Percentiles rank a stretch among this genome's conserved stretches.
Evolutionary conservation across 2,888 invertebrate genomes (phyloP).

Genomic region (Dynastes maya): DNA sequence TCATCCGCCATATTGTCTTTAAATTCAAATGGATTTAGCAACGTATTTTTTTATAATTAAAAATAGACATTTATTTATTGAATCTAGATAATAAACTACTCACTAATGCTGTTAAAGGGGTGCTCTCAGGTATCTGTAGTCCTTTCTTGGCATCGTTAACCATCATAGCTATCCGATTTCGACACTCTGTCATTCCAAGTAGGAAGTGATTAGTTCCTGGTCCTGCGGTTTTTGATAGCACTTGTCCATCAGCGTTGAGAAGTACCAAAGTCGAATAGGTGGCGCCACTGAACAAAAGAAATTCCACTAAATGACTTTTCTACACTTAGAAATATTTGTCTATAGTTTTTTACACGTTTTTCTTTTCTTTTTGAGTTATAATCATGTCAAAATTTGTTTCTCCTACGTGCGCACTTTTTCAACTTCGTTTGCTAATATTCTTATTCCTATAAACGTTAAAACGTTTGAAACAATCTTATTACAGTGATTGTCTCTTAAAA

Average conservation of each 20-base stretch:
- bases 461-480: too few species aligned
- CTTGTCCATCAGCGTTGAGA: slow-evolving; percentile 80
- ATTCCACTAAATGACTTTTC: background rate
- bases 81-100: slow-evolving; percentile 61
- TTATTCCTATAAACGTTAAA: too few species aligned
- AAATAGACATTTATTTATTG: too few species aligned
- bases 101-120: slow-evolving; percentile 80
- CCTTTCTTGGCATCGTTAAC: slow-evolving; percentile 78
- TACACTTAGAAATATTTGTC: background rate
- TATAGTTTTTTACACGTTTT: too few species aligned
- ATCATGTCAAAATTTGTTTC: too few species aligned
- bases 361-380: too few species aligned
- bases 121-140: slow-evolving; percentile 75
- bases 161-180: slow-evolving; percentile 82
- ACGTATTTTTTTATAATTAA: too few species aligned
- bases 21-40: too few species aligned
- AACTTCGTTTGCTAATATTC: too few species aligned
- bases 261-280: slow-evolving; percentile 88
- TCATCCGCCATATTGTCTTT: too few species aligned
- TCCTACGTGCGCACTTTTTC: too few species aligned
- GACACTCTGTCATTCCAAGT: slow-evolving; percentile 87
- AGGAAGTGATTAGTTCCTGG: slow-evolving; percentile 89
- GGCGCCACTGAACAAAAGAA: slow-evolving; percentile 80
- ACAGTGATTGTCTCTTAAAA: too few species aligned
- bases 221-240: slow-evolving; percentile 79